Conservation (phyloP, 2,113 vertebrate species). For the Axis porcinus region DNA sequence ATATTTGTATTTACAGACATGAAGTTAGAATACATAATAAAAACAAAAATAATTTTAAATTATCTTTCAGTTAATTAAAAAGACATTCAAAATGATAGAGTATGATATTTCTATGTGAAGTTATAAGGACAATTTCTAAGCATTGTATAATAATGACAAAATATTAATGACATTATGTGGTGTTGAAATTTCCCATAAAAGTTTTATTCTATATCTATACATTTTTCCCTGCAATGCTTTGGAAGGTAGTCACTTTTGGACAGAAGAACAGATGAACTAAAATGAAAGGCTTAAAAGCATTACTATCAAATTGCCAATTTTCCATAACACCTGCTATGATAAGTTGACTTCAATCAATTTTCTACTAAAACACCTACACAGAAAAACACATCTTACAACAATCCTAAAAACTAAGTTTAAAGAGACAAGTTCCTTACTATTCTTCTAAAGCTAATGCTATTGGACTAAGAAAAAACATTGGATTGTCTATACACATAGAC, state of each 20-base stretch:
- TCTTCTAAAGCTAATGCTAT: background rate
- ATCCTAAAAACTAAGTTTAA: background rate
- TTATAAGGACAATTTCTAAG: background rate
- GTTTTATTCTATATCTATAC: background rate
- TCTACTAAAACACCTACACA: background rate
- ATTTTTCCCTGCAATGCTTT: background rate
- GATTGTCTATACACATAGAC: background rate
- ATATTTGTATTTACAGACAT: background rate
- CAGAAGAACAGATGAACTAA: background rate
- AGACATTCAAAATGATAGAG: background rate
- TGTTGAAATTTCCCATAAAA: background rate
- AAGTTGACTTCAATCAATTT: background rate
- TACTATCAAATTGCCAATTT: background rate
- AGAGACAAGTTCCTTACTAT: background rate
- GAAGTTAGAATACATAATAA: background rate
- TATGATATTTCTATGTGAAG: background rate
- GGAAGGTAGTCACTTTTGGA: background rate
- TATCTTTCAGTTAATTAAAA: background rate
- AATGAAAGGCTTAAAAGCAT: constrained; percentile 19
- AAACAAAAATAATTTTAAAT: background rate
- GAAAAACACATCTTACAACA: background rate
- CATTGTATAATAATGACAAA: background rate
- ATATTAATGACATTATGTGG: background rate
- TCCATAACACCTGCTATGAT: background rate
- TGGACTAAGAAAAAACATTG: background rate